Evolutionary conservation across 2,113 vertebrate genomes (phyloP).

Genomic region (Tachycineta bicolor): DNA sequence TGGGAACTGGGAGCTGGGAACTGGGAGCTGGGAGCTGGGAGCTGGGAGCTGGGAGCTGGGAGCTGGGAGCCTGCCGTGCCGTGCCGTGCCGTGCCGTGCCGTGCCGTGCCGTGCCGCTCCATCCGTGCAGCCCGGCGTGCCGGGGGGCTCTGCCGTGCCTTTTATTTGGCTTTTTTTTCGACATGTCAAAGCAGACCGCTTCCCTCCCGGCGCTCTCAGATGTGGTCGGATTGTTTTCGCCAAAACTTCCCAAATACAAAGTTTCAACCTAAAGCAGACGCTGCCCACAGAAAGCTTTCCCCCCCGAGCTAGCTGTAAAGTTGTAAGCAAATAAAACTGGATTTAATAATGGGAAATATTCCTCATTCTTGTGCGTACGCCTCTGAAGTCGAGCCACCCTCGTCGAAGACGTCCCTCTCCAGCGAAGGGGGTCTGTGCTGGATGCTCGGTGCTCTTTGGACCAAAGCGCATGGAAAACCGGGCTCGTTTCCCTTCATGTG

Average conservation of each 20-base stretch:
- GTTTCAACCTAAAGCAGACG: slow-evolving; percentile 37
- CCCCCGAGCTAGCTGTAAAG: not conserved
- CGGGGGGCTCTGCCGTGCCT: not conserved
- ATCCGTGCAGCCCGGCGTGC: not conserved
- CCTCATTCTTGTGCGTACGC: not conserved
- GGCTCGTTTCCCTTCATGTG: not conserved
- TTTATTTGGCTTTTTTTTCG: not conserved
- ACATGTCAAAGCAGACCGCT: not conserved
- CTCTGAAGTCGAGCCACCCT: slow-evolving; percentile 52
- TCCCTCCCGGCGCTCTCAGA: slow-evolving; percentile 7
- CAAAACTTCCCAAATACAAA: slow-evolving; percentile 49
- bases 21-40: no score
- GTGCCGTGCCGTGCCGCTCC: not conserved
- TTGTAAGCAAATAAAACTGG: slow-evolving; percentile 43
- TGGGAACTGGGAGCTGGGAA: no score
- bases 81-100: no score
- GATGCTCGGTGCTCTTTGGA: not conserved
- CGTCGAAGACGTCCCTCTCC: not conserved
- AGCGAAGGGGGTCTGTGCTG: not conserved
- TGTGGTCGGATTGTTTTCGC: slow-evolving; percentile 13
- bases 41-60: no score
- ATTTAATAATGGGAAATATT: slow-evolving; percentile 58
- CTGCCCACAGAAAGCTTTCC: slow-evolving; percentile 18
- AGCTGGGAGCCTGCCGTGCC: not conserved
- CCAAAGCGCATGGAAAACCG: not conserved